Evolutionary conservation across 2,113 vertebrate species (phyloP), one percentile per base, ranked within the genome.

Genomic region (Pseudorhombus dupliciocellatus): DNA sequence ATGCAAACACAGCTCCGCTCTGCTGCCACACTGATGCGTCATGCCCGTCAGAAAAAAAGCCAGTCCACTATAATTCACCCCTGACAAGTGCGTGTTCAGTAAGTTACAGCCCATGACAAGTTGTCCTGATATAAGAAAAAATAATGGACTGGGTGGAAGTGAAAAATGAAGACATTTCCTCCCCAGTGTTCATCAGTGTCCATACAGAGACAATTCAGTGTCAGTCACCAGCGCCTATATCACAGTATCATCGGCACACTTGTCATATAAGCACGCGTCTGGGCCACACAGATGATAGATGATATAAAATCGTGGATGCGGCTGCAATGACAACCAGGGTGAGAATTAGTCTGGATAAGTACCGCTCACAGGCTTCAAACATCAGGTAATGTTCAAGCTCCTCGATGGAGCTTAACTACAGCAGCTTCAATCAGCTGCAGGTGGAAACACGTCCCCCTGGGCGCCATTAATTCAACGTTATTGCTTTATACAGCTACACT

Each of bases 21-120:
- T 25, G 77, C 87, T 79, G 55, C 85, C 56, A 85, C 42, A 28
- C 69, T 55, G 59, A 73, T 53, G 16, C 25, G 21, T 73, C 21
- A 62, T 53, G 55, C 22, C 26, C 37, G 52, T 71, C n/a, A 60
- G 22, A n/a, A 14, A 59, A 14, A 22, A 22, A 28, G 51, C 40
- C 54, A 50, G 46, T 31, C 28, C 9, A 26, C 30, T 46, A 28
- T 79, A 50, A 71, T 68, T 72, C 26, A 61, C 53, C 22, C 18
- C 64, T 75, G 59, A 69, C 48, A 69, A 53, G 16, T 73, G 56
- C 66, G 54, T 44, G 42, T 55, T 54, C 42, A 61, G 30, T 9
- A 22, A 52, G 25, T 2, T 7, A 18, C 56, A 28, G 53, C 26
- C 24, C 30, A 65, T n/a, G n/a, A 61, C n/a, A 14, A 52, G 5